These are phyloP conservation scores for Euproctis similis DNA, from an alignment of 2,888 invertebrate species.

Conservation along the genomic window DNA sequence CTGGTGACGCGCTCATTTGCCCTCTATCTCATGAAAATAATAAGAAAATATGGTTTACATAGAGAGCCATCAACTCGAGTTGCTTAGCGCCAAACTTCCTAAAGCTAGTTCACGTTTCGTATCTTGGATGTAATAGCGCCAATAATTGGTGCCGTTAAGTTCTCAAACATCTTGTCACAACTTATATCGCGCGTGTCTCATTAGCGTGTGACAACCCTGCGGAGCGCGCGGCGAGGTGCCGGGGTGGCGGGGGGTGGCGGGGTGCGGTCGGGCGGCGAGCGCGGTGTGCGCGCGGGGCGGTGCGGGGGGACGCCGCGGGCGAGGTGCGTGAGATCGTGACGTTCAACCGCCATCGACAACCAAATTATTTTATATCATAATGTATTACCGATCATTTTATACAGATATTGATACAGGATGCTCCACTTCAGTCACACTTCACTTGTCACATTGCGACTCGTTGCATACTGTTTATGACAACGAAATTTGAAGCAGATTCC, in stretches of 20 bases:
- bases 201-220: conserved; percentile 24
- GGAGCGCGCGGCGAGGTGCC: conserved; percentile 10
- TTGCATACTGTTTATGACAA: no score
- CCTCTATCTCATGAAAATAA: no score
- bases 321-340: conserved; percentile 53
- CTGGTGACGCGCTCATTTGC: no score
- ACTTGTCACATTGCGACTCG: no score
- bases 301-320: conserved; percentile 11
- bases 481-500: no score
- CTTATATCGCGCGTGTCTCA: conserved; percentile 8
- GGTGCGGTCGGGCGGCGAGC: conserved; percentile 10
- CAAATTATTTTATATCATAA: conserved; percentile 62
- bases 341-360: conserved; percentile 39
- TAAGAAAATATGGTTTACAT: no score
- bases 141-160: conserved; percentile 6
- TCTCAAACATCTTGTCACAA: conserved; percentile 5
- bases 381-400: conserved; percentile 44
- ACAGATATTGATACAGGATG: conserved; percentile 7
- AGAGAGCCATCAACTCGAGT: no score
- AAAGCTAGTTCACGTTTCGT: no score
- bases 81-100: no score
- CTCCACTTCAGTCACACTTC: no score
- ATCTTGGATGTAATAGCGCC: background rate
- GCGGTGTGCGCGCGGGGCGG: conserved; percentile 6
- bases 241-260: background rate